Percentiles rank a stretch among this genome's conserved stretches.
Evolutionary conservation across 2,797 vertebrate genomes (phyloP).

Genomic region (Perodicticus potto): DNA sequence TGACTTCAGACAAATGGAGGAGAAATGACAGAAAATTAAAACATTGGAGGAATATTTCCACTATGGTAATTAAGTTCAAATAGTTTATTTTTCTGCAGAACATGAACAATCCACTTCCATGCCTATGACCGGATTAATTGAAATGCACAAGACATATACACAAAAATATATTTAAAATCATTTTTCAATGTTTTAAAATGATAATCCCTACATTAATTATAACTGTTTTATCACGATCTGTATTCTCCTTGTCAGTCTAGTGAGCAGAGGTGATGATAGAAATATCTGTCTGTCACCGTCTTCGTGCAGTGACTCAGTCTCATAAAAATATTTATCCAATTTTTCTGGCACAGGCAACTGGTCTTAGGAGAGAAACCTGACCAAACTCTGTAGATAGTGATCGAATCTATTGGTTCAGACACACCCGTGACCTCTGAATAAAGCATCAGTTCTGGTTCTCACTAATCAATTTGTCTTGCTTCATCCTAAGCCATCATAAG

Average conservation of each 20-base stretch:
- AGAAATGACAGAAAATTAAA: slow-evolving; percentile 85
- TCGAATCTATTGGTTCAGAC: not conserved
- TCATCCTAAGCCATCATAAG: not conserved
- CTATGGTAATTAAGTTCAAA: slow-evolving; percentile 83
- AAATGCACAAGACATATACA: slow-evolving; percentile 59
- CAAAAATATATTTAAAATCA: slow-evolving; percentile 46
- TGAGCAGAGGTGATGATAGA: not conserved
- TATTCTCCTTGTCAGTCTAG: not conserved
- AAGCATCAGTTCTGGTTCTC: not conserved
- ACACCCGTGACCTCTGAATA: not conserved
- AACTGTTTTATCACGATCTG: not conserved
- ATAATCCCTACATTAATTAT: not conserved
- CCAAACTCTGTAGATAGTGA: too few species aligned
- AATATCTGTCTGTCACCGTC: not conserved
- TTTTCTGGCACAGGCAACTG: not conserved
- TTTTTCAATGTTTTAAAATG: slow-evolving; percentile 48
- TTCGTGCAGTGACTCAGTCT: too few species aligned
- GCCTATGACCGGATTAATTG: slow-evolving; percentile 54
- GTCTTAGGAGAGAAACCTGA: not conserved
- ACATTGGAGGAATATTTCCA: slow-evolving; percentile 80
- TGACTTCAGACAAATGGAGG: slow-evolving; percentile 82
- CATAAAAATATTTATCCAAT: not conserved
- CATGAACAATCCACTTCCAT: slow-evolving; percentile 67
- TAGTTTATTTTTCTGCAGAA: slow-evolving; percentile 78
- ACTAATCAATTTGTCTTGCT: not conserved